Conservation (phyloP, 2,113 vertebrate genomes). For the Brachyistius frenatus region DNA sequence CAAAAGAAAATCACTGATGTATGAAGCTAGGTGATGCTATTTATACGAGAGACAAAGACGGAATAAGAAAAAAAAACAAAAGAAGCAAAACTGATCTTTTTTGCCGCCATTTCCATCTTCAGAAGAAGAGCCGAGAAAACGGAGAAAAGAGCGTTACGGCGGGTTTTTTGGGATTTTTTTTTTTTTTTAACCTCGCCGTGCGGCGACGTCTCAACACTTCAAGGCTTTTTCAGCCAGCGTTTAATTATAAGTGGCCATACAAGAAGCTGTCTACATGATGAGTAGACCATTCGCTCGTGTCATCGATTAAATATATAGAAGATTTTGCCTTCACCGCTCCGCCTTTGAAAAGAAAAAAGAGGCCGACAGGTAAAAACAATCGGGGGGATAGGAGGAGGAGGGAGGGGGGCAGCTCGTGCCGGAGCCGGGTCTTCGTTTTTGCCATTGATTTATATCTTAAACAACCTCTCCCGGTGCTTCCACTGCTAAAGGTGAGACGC, state of each 20-base stretch:
- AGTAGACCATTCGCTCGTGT: conserved; percentile 40
- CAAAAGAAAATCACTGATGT: conserved; percentile 30
- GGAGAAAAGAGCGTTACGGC: too few relatives aligned
- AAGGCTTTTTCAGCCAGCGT: conserved; percentile 31
- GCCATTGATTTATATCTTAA: conserved; percentile 77
- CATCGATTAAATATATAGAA: conserved; percentile 57
- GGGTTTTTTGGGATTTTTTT: too few relatives aligned
- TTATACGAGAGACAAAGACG: conserved; percentile 23
- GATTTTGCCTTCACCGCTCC: conserved; percentile 53
- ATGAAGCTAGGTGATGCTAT: conserved; percentile 38
- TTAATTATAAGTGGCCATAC: conserved; percentile 35
- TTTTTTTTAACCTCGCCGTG: conserved; percentile 5
- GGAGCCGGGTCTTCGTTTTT: conserved; percentile 60
- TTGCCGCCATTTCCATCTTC: conserved; percentile 26
- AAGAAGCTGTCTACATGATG: conserved; percentile 49
- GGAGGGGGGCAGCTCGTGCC: conserved; percentile 31
- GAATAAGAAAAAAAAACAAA: not conserved
- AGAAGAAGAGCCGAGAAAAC: not conserved
- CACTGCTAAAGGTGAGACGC: conserved; percentile 75
- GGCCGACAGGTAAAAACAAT: conserved; percentile 65
- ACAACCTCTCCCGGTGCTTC: conserved; percentile 74
- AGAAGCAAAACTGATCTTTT: not conserved
- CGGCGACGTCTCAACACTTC: conserved; percentile 35
- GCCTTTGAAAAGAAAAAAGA: conserved; percentile 51
- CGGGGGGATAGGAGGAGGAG: not conserved